Percentiles rank a stretch among this genome's conserved stretches.
phyloP scores from a whole-genome alignment of 2,797 vertebrate species.

The Sebastiscus tertius region DNA sequence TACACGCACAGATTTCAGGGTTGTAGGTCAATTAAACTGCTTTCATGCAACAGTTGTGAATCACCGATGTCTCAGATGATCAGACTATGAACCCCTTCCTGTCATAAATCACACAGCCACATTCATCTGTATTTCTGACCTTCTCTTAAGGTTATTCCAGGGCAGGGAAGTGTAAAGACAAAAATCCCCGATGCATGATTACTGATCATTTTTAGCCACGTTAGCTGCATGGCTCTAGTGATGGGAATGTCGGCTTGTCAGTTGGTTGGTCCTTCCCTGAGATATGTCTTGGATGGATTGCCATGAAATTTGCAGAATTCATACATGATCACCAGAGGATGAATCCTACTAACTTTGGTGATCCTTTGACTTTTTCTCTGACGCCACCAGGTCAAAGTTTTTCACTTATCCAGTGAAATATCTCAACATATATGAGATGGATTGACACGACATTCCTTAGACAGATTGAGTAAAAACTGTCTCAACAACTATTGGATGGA shows the following conservation, averaged over 20 bases:
- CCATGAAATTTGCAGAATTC: background rate
- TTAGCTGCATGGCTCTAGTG: background rate
- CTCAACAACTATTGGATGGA: background rate
- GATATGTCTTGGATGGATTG: background rate
- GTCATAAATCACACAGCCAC: slow-evolving; percentile 3
- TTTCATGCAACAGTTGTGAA: slow-evolving; percentile 13
- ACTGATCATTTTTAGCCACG: background rate
- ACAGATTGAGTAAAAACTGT: background rate
- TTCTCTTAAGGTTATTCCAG: background rate
- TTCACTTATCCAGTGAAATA: background rate
- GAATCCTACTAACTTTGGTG: background rate
- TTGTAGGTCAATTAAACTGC: background rate
- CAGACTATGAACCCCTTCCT: background rate
- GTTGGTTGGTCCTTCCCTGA: no score
- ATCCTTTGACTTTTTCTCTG: background rate
- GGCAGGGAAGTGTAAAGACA: background rate
- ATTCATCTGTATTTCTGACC: background rate
- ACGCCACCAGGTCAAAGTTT: background rate
- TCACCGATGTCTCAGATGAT: slow-evolving; percentile 7
- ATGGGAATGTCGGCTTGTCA: background rate
- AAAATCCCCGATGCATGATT: background rate
- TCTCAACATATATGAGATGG: background rate
- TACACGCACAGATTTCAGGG: slow-evolving; percentile 3
- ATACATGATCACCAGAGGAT: background rate
- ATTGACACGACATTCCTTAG: background rate